Base-by-base conservation (phyloP, 1,140 invertebrate genomes). In the Phocides pigmalion region DNA sequence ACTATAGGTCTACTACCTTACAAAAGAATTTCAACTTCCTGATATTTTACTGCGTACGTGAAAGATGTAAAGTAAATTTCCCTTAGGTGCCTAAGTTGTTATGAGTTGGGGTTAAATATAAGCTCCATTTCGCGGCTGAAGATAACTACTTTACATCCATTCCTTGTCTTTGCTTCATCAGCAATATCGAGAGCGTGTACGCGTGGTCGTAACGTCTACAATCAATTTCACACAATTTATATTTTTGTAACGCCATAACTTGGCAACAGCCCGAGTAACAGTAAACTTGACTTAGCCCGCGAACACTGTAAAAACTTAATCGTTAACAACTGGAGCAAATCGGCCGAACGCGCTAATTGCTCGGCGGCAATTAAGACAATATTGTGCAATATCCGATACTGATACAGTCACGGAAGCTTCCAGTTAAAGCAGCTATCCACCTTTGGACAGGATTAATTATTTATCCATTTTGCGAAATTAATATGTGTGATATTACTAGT, bases 321-420 rank as follows among this genome's bases (percentile, higher is more conserved):
- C 84, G 82, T 68, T 83, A 87, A 85, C 82, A 89, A 90, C 80
- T 87, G 87, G 87, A 90, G 82, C 87, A 76, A 87, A 90, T 90
- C 86, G 74, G 75, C 76, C 82, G 81, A 76, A 66, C 81, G 79
- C 67, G 72, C 68, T 87, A 86, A 87, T 88, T 81, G 78, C 77
- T 49, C 37, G 59, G 62, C 54, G 54, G 63, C 82, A 87, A 90
- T 90, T 90, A 87, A 82, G 73, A 74, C 72, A 53, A 81, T 86
- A 84, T 87, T 90, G 87, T 87, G 83, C 84, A 86, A 88, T 83
- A 87, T 80, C 72, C 72, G 68, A 82, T 79, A 66, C 63, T 58
- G 63, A 79, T 73, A 68, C 47, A 70, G 73, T 75, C 80, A 82
- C 77, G 75, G 68, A 80, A 70, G 37, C 50, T 51, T 35, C 32